A percentile compares a stretch with the other conserved stretches of the same genome.
These are phyloP conservation scores for Nemopilema nomurai DNA, from an alignment of 30 jellyfish, hydroid and myxozoan genomes.

Conservation along the genomic window DNA sequence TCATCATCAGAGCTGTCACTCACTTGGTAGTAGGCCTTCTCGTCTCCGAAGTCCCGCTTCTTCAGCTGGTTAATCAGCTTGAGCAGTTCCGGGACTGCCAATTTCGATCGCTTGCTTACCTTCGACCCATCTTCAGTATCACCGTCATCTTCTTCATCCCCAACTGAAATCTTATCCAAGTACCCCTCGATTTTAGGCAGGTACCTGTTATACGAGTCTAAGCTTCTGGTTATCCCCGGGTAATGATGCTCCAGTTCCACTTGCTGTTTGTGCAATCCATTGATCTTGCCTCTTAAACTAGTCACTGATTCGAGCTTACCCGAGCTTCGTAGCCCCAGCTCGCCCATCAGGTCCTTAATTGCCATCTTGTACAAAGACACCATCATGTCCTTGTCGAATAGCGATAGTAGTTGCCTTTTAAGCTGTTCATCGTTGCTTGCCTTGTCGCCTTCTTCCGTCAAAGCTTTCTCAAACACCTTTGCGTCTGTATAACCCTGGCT, in stretches of 20 bases:
- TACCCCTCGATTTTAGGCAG: constrained; percentile 50
- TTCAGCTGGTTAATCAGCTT: constrained; percentile 16
- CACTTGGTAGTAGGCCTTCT: constrained; percentile 20
- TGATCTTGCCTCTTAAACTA: constrained; percentile 62
- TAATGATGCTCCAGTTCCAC: constrained; percentile 68
- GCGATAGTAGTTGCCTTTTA: constrained; percentile 66
- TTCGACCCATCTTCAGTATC: constrained; percentile 1
- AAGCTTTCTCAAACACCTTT: constrained; percentile 63
- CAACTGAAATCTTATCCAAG: constrained; percentile 20
- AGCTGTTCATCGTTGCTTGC: constrained; percentile 61
- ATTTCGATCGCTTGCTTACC: constrained; percentile 25
- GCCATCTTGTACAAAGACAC: constrained; percentile 95
- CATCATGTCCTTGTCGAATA: constrained; percentile 97
- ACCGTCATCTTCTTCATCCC: background rate
- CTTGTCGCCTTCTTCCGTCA: constrained; percentile 44
- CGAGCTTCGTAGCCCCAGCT: constrained; percentile 67
- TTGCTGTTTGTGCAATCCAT: constrained; percentile 60
- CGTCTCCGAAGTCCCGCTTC: constrained; percentile 15
- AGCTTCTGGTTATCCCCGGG: constrained; percentile 85
- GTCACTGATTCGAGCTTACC: constrained; percentile 63
- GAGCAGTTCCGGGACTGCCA: constrained; percentile 12
- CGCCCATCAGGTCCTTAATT: constrained; percentile 79
- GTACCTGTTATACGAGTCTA: constrained; percentile 28
- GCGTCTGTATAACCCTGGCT: constrained; percentile 61
- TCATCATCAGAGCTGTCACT: constrained; percentile 48